Conservation (phyloP, 2,113 vertebrate genomes). For the Mustelus asterias region DNA sequence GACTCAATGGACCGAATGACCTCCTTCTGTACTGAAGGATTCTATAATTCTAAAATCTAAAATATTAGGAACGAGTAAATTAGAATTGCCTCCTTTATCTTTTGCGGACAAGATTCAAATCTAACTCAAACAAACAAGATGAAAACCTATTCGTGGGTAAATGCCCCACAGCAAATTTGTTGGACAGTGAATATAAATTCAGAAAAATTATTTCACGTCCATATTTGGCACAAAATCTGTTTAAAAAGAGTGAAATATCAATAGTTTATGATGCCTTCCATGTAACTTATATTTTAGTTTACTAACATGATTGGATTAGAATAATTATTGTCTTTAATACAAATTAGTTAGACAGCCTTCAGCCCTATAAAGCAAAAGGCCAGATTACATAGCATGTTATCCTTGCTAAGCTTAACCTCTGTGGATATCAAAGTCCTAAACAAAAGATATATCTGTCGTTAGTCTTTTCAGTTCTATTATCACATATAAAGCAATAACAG, state of each 20-base stretch:
- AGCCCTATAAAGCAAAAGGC: neutral
- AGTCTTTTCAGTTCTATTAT: slow-evolving; percentile 8
- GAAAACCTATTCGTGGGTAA: neutral
- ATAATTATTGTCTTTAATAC: neutral
- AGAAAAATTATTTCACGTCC: neutral
- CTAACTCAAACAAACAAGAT: neutral
- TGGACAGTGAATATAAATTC: neutral
- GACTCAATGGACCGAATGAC: no score
- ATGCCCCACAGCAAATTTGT: neutral
- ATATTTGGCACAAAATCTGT: neutral
- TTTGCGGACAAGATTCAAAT: neutral
- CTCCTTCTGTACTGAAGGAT: no score
- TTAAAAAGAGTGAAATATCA: neutral
- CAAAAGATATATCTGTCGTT: neutral
- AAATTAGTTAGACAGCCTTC: neutral
- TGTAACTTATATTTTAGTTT: neutral
- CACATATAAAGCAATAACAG: neutral
- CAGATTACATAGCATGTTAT: slow-evolving; percentile 5
- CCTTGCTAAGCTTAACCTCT: neutral
- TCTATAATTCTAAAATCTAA: neutral
- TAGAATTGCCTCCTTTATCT: neutral
- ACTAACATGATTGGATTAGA: neutral
- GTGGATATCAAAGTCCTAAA: neutral
- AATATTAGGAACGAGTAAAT: neutral
- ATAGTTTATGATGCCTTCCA: neutral